Evolutionary conservation across 37 sponge, comb jelly and placozoan species (phyloP).

Genomic region (Bolinopsis microptera): DNA sequence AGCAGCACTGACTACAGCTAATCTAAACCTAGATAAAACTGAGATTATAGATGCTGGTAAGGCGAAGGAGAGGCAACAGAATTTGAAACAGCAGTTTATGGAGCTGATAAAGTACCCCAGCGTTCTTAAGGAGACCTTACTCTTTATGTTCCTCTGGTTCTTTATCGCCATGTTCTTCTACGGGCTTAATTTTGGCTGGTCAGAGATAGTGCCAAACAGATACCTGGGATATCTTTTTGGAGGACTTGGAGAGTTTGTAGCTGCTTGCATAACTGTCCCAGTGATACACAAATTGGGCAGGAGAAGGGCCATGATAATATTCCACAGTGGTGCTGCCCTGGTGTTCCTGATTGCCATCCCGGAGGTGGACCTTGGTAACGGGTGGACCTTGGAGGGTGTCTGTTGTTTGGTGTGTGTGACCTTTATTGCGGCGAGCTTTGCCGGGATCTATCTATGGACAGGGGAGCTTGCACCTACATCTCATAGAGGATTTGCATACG

Average conservation of each 20-base stretch:
- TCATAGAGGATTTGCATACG: conserved; percentile 11
- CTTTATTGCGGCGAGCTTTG: conserved; percentile 4
- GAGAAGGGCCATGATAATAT: not conserved
- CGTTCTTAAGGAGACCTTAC: not conserved
- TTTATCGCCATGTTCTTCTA: conserved; percentile 25
- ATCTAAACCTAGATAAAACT: not conserved
- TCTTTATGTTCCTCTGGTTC: conserved; percentile 52
- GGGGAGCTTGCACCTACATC: conserved; percentile 46
- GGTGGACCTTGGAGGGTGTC: not conserved
- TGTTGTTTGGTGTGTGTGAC: not conserved
- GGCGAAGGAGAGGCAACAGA: not conserved
- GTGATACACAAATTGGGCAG: not conserved
- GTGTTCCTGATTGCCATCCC: not conserved
- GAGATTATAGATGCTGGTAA: not conserved
- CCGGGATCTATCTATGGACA: conserved; percentile 34
- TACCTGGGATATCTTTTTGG: conserved; percentile 19
- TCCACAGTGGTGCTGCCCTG: not conserved
- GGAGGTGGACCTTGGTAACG: not conserved
- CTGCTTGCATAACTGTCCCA: not conserved
- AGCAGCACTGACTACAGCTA: not conserved
- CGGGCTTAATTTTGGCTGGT: conserved; percentile 47
- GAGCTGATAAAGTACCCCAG: conserved; percentile 13
- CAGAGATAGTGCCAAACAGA: not conserved
- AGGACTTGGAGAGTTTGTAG: not conserved
- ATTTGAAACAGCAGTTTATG: not conserved